Evolutionary conservation across 2,113 vertebrate genomes (phyloP).

Genomic region (Megaceryle maxima): DNA sequence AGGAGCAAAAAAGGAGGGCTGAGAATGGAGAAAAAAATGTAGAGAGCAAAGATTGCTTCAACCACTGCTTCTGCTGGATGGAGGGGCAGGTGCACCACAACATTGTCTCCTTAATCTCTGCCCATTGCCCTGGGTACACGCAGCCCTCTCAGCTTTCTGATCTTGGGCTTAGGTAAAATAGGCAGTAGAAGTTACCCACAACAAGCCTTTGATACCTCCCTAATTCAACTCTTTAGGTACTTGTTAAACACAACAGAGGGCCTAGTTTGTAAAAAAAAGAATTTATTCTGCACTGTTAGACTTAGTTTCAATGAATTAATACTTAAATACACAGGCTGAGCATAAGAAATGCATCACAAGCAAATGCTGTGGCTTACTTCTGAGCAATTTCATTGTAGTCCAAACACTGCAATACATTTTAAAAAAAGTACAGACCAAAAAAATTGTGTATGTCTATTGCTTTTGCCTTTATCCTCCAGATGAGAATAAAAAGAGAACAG

Average conservation of each 20-base stretch:
- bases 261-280: background rate
- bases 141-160: background rate
- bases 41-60: background rate
- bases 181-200: background rate
- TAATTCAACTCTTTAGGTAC: background rate
- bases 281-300: background rate
- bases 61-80: background rate
- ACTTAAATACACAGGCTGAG: background rate
- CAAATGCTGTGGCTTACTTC: background rate
- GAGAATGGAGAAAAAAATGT: background rate
- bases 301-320: background rate
- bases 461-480: background rate
- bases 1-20: background rate
- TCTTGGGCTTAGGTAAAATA: background rate
- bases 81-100: background rate
- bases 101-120: background rate
- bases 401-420: background rate
- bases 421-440: background rate
- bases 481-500: background rate
- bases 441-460: background rate
- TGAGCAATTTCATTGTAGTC: background rate
- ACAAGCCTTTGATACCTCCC: accelerated
- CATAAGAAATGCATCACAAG: background rate
- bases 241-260: background rate
- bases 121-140: accelerated